Evolutionary conservation across 1,140 invertebrate genomes (phyloP).

Genomic region (Choristoneura fumiferana): DNA sequence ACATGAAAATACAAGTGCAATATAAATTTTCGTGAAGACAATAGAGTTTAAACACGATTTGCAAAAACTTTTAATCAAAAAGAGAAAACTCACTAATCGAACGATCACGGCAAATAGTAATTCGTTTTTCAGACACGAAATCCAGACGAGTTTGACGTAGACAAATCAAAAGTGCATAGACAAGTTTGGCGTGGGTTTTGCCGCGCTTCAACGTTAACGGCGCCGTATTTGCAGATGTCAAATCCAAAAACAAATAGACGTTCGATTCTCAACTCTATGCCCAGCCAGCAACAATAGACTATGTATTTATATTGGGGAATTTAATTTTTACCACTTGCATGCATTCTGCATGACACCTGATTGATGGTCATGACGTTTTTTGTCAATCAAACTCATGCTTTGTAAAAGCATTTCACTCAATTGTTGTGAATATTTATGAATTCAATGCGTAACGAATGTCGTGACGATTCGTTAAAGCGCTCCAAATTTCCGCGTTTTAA

Average conservation of each 20-base stretch:
- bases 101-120: slow-evolving; percentile 55
- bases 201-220: slow-evolving; percentile 43
- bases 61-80: slow-evolving; percentile 3
- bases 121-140: slow-evolving; percentile 52
- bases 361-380: slow-evolving; percentile 60
- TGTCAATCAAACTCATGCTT: slow-evolving; percentile 59
- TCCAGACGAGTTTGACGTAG: slow-evolving; percentile 31
- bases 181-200: slow-evolving; percentile 41
- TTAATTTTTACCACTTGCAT: slow-evolving; percentile 57
- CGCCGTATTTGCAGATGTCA: slow-evolving; percentile 41
- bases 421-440: slow-evolving; percentile 68
- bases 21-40: too few relatives aligned
- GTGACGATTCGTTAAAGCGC: slow-evolving; percentile 62
- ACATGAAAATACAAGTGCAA: too few relatives aligned
- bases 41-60: neutral
- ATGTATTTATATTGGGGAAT: slow-evolving; percentile 16
- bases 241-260: slow-evolving; percentile 29
- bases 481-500: slow-evolving; percentile 58
- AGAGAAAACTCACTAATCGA: slow-evolving; percentile 34
- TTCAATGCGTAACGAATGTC: slow-evolving; percentile 41
- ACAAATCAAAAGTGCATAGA: slow-evolving; percentile 50
- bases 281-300: slow-evolving; percentile 23
- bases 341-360: slow-evolving; percentile 51
- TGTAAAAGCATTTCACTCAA: slow-evolving; percentile 58
- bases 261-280: slow-evolving; percentile 30